Base-by-base conservation (phyloP, 2,797 vertebrate genomes). In the Cynopterus sphinx region DNA sequence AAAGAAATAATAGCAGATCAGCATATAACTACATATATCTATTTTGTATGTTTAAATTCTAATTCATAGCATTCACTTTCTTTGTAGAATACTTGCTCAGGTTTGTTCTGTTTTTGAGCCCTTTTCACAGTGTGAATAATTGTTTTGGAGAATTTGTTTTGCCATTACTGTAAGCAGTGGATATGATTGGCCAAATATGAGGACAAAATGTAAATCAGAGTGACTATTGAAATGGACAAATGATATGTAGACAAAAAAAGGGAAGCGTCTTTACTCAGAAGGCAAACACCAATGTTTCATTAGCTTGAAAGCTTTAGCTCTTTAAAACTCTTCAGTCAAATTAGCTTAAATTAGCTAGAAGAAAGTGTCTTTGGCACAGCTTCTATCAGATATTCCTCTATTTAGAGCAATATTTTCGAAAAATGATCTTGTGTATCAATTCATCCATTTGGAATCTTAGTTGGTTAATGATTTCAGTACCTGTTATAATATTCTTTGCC, bases 261-360 rank as follows among this genome's bases (percentile, higher is more conserved):
- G 13, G 1, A 12, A 65, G 26, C 24, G 8, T 22, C 55, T 61
- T 70, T 83, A 15, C 41, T 89, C 43, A 86, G 90, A 68, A 82
- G 86, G 63, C 19, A 91, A 95, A 77, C 46, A 91, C 19, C 15
- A 85, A 17, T 43, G 49, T 88, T 92, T 91, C 78, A 79, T 65
- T 91, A 93, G 22, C 94, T 68, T 91, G 39, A 89, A 97, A 93
- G 24, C 26, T n/a, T 63, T 83, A n/a, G 6, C 33, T 94, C 19
- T 78, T 68, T 70, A 39, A 78, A 75, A 79, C 21, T 85, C 41
- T 87, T 92, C 24, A 73, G 36, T 94, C 6, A 92, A 95, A 67
- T 67, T 67, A 31, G 3, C 53, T 91, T 83, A 33, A 33, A 33
- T 33, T 33, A 36, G 6, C 71, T 63, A 61, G 61, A 41, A 94